phyloP scores from a whole-genome alignment of 2,113 vertebrate species.

The Cheilinus undulatus region DNA sequence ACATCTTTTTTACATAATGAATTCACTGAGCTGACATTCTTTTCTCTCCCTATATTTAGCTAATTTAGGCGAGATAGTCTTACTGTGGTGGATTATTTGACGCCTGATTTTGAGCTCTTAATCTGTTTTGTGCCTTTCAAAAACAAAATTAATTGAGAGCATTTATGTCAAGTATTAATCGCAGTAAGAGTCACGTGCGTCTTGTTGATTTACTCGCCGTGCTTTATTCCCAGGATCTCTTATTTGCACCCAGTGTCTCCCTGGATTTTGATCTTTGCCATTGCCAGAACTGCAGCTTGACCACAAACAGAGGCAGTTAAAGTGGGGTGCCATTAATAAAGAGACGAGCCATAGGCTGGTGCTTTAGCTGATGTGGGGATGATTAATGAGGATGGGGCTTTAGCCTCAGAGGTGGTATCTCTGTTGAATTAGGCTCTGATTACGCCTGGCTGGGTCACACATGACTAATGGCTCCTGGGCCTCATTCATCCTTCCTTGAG shows the following conservation, averaged over 20 bases:
- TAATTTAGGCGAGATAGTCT: conserved; percentile 34
- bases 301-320: conserved; percentile 55
- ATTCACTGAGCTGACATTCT: conserved; percentile 35
- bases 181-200: conserved; percentile 4
- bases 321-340: conserved; percentile 64
- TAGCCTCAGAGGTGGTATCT: conserved; percentile 71
- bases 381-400: conserved; percentile 70
- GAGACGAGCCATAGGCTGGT: conserved; percentile 44
- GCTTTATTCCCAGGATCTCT: conserved; percentile 11
- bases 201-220: conserved; percentile 18
- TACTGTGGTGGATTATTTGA: conserved; percentile 37
- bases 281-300: conserved; percentile 35
- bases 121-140: conserved; percentile 51
- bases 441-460: conserved; percentile 72
- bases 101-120: conserved; percentile 43
- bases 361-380: conserved; percentile 57
- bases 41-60: conserved; percentile 52
- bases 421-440: conserved; percentile 76
- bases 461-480: conserved; percentile 68
- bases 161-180: conserved; percentile 15
- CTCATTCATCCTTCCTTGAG: conserved; percentile 64
- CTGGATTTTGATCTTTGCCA: conserved; percentile 29
- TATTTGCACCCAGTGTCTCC: conserved; percentile 14
- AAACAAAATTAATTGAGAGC: conserved; percentile 62
- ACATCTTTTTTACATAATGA: conserved; percentile 58